Conservation (phyloP, 1,140 invertebrate species). For the Planococcus citri region DNA sequence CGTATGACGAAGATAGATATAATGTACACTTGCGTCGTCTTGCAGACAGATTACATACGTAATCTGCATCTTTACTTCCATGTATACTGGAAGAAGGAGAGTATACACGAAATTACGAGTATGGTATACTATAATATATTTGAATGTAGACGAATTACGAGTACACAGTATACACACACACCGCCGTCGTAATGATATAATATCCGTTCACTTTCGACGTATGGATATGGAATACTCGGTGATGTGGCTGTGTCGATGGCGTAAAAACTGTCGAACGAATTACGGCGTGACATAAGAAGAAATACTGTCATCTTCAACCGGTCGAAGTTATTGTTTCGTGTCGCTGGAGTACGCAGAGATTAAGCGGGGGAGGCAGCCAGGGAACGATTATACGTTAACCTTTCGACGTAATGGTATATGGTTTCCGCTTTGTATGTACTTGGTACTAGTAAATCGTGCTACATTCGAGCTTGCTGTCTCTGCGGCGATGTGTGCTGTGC, state of each 20-base stretch:
- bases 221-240: too few species aligned
- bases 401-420: background rate
- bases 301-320: background rate
- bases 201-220: background rate
- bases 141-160: background rate
- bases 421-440: slow-evolving; percentile 6
- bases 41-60: too few species aligned
- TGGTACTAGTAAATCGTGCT: slow-evolving; percentile 2
- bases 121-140: background rate
- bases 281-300: background rate
- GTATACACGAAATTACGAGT: too few species aligned
- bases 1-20: too few species aligned
- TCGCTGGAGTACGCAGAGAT: background rate
- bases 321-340: background rate
- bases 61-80: too few species aligned
- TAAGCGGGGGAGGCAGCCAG: too few species aligned
- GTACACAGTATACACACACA: too few species aligned
- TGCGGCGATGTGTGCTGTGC: background rate
- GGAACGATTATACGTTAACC: background rate
- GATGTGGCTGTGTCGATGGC: too few species aligned
- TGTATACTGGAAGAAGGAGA: too few species aligned
- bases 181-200: background rate
- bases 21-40: too few species aligned
- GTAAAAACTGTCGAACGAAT: background rate
- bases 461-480: background rate